These are phyloP conservation scores for Aelia acuminata DNA, from an alignment of 2,888 invertebrate genomes.

Conservation along the genomic window DNA sequence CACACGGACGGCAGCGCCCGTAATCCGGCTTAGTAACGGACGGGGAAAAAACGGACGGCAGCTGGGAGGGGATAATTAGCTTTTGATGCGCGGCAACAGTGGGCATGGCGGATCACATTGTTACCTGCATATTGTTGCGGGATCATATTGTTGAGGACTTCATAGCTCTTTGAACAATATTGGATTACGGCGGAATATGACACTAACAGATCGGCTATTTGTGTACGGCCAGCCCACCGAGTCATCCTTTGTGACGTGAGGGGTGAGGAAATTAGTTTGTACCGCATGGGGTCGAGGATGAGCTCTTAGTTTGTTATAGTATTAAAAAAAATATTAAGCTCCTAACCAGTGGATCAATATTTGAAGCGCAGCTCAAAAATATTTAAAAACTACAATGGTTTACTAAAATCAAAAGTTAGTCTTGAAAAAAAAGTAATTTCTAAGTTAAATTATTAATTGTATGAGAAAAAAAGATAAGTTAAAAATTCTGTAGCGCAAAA, in stretches of 20 bases:
- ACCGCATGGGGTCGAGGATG: too few relatives aligned
- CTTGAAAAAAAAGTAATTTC: too few relatives aligned
- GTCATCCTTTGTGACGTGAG: background rate
- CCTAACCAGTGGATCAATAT: background rate
- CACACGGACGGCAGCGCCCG: conserved; percentile 35
- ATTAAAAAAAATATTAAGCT: background rate
- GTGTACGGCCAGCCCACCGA: conserved; percentile 16
- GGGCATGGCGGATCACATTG: background rate
- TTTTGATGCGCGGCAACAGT: conserved; percentile 35
- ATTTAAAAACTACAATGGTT: too few relatives aligned
- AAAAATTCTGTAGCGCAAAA: too few relatives aligned
- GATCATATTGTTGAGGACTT: conserved; percentile 46
- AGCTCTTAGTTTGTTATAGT: background rate
- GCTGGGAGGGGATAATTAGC: conserved; percentile 36
- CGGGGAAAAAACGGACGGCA: conserved; percentile 43
- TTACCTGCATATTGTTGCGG: conserved; percentile 21
- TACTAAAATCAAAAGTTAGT: too few relatives aligned
- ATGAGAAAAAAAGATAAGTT: too few relatives aligned
- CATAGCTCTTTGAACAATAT: conserved; percentile 39
- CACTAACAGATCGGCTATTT: conserved; percentile 51
- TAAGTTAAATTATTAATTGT: too few relatives aligned
- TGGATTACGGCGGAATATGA: conserved; percentile 42
- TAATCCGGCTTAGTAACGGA: conserved; percentile 48
- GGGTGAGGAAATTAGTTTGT: background rate
- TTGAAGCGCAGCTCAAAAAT: too few relatives aligned